These are phyloP conservation scores for Sarcophaga caerulescens DNA, from an alignment of 2,888 invertebrate species.

Conservation along the genomic window DNA sequence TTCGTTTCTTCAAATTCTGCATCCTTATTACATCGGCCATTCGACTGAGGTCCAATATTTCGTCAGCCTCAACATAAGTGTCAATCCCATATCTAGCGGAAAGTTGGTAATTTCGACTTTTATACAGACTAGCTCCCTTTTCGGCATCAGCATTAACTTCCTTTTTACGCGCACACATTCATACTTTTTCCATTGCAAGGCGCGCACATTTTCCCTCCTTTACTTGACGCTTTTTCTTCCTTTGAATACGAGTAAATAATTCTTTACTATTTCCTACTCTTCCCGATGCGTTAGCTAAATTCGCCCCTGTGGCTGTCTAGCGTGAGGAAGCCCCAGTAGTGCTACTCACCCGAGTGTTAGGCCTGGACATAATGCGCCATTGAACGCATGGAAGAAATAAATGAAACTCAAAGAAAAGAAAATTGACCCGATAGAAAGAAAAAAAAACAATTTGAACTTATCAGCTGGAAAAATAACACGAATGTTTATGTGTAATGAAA, in stretches of 20 bases:
- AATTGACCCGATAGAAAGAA: too few relatives aligned
- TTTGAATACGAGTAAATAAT: background rate
- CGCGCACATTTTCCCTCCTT: slow-evolving; percentile 61
- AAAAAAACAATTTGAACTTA: too few relatives aligned
- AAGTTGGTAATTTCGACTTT: background rate
- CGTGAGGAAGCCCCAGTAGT: too few relatives aligned
- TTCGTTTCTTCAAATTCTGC: slow-evolving; percentile 71
- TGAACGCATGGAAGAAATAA: too few relatives aligned
- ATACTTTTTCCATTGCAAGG: slow-evolving; percentile 32
- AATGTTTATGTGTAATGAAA: too few relatives aligned
- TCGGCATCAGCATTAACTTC: slow-evolving; percentile 63
- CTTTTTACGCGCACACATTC: slow-evolving; percentile 65
- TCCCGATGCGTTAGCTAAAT: too few relatives aligned
- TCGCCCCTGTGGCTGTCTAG: too few relatives aligned
- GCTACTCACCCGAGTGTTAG: too few relatives aligned
- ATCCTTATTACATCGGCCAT: slow-evolving; percentile 76
- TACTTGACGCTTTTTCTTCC: slow-evolving; percentile 34
- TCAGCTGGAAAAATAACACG: too few relatives aligned
- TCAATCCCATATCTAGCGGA: slow-evolving; percentile 37
- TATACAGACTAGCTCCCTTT: slow-evolving; percentile 13
- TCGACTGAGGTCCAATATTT: slow-evolving; percentile 72
- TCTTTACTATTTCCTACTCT: slow-evolving; percentile 53
- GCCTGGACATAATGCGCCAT: too few relatives aligned
- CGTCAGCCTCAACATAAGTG: slow-evolving; percentile 65
- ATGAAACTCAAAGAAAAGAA: too few relatives aligned